Percentiles rank a stretch among this genome's conserved stretches.
Evolutionary conservation across 2,888 invertebrate genomes (phyloP).

Genomic region (Orgyia antiqua): DNA sequence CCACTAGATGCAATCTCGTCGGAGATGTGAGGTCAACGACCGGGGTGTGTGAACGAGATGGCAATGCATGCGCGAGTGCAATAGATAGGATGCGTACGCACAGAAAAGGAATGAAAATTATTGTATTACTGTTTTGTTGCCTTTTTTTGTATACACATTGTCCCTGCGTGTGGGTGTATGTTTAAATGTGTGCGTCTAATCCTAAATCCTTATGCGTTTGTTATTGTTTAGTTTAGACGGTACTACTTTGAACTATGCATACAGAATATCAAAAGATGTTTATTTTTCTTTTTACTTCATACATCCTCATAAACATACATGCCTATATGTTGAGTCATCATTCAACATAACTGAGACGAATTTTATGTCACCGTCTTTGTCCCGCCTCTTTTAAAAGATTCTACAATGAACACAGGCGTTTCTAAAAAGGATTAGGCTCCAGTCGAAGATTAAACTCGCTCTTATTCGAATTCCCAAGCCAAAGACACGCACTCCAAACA

Average conservation of each 20-base stretch:
- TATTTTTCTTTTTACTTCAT: constrained; percentile 26
- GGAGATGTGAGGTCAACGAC: constrained; percentile 72
- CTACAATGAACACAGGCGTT: constrained; percentile 35
- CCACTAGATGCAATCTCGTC: constrained; percentile 75
- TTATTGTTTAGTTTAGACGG: constrained; percentile 47
- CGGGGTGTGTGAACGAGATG: constrained; percentile 48
- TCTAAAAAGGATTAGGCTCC: constrained; percentile 48
- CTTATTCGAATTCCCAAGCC: constrained; percentile 55
- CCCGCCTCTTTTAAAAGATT: constrained; percentile 31
- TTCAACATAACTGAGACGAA: constrained; percentile 31
- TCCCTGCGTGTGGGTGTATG: constrained; percentile 29
- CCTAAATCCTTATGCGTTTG: constrained; percentile 44
- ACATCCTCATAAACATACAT: constrained; percentile 15
- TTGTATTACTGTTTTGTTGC: constrained; percentile 69
- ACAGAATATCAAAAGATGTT: constrained; percentile 43
- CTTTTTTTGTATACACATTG: constrained; percentile 42
- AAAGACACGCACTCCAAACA: constrained; percentile 50
- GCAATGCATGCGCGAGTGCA: constrained; percentile 45
- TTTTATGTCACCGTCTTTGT: constrained; percentile 35
- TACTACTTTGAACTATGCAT: constrained; percentile 33
- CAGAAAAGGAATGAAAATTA: constrained; percentile 73
- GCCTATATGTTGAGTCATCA: constrained; percentile 24
- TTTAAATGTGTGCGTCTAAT: constrained; percentile 47
- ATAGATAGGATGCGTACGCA: constrained; percentile 69
- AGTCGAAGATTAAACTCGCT: constrained; percentile 40